phyloP scores from a whole-genome alignment of 1,140 invertebrate species.

The Dolichoris vasculosae region DNA sequence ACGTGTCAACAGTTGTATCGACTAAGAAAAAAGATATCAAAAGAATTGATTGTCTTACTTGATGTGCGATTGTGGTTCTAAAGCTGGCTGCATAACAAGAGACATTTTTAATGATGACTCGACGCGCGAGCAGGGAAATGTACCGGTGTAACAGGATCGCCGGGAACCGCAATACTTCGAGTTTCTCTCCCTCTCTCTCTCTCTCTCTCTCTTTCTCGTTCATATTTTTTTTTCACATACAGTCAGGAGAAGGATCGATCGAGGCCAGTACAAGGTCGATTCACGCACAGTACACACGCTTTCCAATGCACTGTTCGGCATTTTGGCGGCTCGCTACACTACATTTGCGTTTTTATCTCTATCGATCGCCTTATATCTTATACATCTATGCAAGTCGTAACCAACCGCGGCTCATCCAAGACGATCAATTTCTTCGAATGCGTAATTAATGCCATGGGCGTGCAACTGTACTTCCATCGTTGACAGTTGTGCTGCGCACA shows the following conservation, averaged over 20 bases:
- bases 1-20: background rate
- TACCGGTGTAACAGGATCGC: constrained; percentile 56
- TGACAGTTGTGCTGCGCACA: background rate
- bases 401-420: constrained; percentile 15
- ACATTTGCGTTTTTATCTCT: background rate
- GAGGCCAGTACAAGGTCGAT: constrained; percentile 63
- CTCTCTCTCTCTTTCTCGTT: background rate
- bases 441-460: constrained; percentile 37
- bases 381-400: background rate
- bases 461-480: constrained; percentile 32
- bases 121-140: constrained; percentile 45
- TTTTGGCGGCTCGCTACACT: background rate
- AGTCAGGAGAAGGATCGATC: constrained; percentile 48
- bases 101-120: constrained; percentile 46
- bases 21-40: too few species aligned
- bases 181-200: constrained; percentile 45
- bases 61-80: background rate
- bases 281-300: constrained; percentile 39
- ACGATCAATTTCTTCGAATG: constrained; percentile 42
- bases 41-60: background rate
- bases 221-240: too few species aligned
- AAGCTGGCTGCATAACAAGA: constrained; percentile 37
- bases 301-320: background rate
- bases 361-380: background rate
- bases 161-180: constrained; percentile 52